Base-by-base conservation (phyloP, 2,888 invertebrate species). In the Tachina lurida region DNA sequence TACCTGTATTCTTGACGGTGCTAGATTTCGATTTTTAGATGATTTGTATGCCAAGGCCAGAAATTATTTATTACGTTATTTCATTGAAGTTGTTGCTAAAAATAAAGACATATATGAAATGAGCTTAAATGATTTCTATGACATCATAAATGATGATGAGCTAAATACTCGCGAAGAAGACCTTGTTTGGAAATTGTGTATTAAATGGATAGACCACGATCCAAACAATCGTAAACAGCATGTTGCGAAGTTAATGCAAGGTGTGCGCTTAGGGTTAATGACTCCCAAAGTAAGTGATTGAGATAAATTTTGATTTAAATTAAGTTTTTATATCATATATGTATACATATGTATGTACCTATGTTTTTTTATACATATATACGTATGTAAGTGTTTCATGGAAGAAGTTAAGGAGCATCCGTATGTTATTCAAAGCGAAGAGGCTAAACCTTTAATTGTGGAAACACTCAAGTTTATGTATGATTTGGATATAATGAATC, bases 391-490 rank as follows among this genome's bases (percentile, higher is more conserved):
- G 94, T 98, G 96, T 92, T 98, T 98, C 92, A 94, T 98, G 91
- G 98, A 98, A 92, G 96, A 96, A 90, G 97, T 97, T 0, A 97
- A 97, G 92, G 96, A 97, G 87, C 97, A 98, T 92, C 95, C 95
- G 0, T 98, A 97, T 92, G 97, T 98, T 0, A 94, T 95, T 13
- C 95, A 95, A 71, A 96, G 96, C 90, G 97, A 97, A 87, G 95
- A 95, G 12, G 97, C 98, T 88, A 95, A 97, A 17, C 97, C 98
- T 0, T 95, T 98, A 87, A 96, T 98, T 87, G 97, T 98, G 49
- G 97, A 98, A 92, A 97, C 98, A 0, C 93, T 98, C 54, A 97
- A 97, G 91, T 98, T 98, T 92, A 94, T 98, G 65, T 98, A 98
- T 93, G 98, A 98, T 91, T 94, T 98, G 90, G 98, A 98, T 93